Evolutionary conservation across 1,140 invertebrate genomes (phyloP), one percentile per base, ranked within the genome.

Genomic region (Anoplolepis gracilipes): DNA sequence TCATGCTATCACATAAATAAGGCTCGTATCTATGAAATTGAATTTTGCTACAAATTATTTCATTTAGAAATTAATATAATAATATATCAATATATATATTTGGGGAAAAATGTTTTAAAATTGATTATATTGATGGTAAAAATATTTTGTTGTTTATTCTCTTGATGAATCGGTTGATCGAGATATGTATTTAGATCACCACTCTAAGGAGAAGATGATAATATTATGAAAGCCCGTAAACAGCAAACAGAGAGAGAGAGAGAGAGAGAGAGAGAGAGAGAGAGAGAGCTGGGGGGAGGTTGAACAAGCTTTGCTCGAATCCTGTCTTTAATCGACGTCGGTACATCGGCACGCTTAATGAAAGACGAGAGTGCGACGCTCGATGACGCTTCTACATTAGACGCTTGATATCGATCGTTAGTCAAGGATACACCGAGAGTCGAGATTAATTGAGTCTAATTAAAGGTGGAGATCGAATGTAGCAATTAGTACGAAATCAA

Each of bases 371-470:
- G 22, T 4, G 16, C 30, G 53, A n/a, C 84, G 46, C 75, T 57
- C 42, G 53, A 42, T 22, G 42, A 49, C 39, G 77, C n/a, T 59
- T 55, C 39, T 64, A 75, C 75, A 75, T 49, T 88, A 85, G 81
- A 90, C 84, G 77, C 76, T 81, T 81, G 81, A 88, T 81, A 90
- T 87, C 77, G 85, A 87, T 85, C 85, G 86, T 55, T 55, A 85
- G 64, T 59, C 22, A 49, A 25, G 59, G 42, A 72, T 77, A 81
- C 75, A 85, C 73, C 61, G 88, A 49, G 88, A 49, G 46, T 88
- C 84, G 76, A 91, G 92, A 93, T 93, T 93, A 92, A 93, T 93
- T 90, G 90, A 90, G 89, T 93, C 88, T 91, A 93, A 92, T 93
- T 93, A 93, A 88, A 88, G 85, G 77, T 89, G 88, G 82, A 78